Base-by-base conservation (phyloP, 2,113 vertebrate genomes). In the Ophiodon elongatus region DNA sequence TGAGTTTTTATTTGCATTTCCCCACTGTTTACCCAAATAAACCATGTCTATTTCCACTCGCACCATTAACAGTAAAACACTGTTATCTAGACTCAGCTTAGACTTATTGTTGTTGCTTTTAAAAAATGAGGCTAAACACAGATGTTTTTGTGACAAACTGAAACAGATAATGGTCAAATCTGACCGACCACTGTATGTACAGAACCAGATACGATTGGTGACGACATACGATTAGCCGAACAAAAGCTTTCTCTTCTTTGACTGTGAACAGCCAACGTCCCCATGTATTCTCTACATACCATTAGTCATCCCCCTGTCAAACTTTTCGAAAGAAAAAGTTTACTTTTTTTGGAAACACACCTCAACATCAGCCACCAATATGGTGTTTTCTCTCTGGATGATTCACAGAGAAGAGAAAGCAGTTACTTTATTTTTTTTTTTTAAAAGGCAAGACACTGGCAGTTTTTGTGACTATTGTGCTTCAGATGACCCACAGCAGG, bases 401-500 rank as follows among this genome's bases (percentile, higher is more conserved):
- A 88, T 60, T 82, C 75, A 69, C 54, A 43, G 8, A 59, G 29
- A 45, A 65, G 23, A 52, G 54, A 76, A n/a, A 86, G 14, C 1
- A 6, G 19, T 35, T 57, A 11, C 29, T 73, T 31, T 69, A 68
- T 75, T 25, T 7, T 73, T 31, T 65, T 5, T 85, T 73, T 31
- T 69, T 7, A 80, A 54, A 59, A 87, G 59, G 37, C 15, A 73
- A 63, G 11, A 73, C 56, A 21, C 45, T 59, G 37, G 6, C 75
- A 82, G 75, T 47, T 75, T 41, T 43, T 33, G 33, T 7, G 57
- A 35, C 59, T 65, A 33, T 11, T 74, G 72, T 71, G 74, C 52
- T 65, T 21, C 37, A 68, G 67, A 83, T 82, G 78, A 88, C 73
- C 74, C 75, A 70, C 86, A 79, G 83, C 67, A 72, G 72, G 73